These are phyloP conservation scores for Phalanger gymnotis DNA, from an alignment of 2,797 vertebrate species.

Conservation along the genomic window DNA sequence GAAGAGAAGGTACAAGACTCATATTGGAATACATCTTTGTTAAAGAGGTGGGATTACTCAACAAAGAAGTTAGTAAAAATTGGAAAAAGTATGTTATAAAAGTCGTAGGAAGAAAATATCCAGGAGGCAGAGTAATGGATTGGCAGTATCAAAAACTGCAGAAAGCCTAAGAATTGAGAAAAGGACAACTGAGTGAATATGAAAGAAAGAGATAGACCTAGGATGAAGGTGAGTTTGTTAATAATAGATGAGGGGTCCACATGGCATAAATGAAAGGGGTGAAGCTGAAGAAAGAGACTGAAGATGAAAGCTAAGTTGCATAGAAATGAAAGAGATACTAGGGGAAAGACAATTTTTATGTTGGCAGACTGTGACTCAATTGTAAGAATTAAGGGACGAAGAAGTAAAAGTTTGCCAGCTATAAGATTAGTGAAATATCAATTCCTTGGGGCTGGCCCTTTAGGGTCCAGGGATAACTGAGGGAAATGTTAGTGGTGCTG, in stretches of 20 bases:
- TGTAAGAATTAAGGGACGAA: too few species aligned
- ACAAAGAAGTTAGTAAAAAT: not conserved
- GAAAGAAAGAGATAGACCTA: not conserved
- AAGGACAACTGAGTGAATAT: not conserved
- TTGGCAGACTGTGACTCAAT: too few species aligned
- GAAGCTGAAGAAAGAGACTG: too few species aligned
- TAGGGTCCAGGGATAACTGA: too few species aligned
- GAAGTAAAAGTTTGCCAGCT: not conserved
- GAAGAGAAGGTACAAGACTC: not conserved
- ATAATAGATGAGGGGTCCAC: too few species aligned
- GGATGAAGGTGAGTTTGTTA: not conserved
- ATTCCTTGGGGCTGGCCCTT: not conserved
- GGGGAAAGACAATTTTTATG: too few species aligned
- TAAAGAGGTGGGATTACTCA: not conserved
- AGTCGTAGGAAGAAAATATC: not conserved
- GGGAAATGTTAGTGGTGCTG: too few species aligned
- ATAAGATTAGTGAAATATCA: not conserved
- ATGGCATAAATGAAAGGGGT: too few species aligned
- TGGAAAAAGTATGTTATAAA: not conserved
- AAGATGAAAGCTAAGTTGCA: too few species aligned
- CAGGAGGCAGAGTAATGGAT: not conserved
- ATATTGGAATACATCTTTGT: not conserved
- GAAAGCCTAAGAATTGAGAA: not conserved
- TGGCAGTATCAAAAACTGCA: not conserved
- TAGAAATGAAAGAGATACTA: too few species aligned